These are phyloP conservation scores for Vanessa atalanta DNA, from an alignment of 1,140 invertebrate species.

Conservation along the genomic window DNA sequence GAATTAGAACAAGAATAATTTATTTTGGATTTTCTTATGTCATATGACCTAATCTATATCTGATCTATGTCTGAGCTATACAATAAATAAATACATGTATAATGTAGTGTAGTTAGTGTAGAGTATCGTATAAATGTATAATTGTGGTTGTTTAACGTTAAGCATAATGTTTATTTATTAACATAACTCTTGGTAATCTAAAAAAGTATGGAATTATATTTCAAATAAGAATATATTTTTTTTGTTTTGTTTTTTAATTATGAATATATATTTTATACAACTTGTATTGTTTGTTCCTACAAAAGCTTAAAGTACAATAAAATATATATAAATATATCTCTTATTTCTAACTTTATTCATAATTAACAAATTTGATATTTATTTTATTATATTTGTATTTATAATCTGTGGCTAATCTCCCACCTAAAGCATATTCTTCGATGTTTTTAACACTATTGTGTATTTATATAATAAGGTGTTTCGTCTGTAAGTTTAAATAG, in stretches of 20 bases:
- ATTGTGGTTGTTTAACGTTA: not conserved
- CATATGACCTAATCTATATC: too few species aligned
- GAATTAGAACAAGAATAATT: too few species aligned
- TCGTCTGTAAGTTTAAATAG: slow-evolving; percentile 5
- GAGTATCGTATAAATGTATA: too few species aligned
- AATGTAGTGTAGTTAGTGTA: too few species aligned
- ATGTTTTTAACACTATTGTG: slow-evolving; percentile 37
- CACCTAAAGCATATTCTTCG: slow-evolving; percentile 31
- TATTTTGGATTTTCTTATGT: too few species aligned
- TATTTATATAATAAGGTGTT: slow-evolving; percentile 4
- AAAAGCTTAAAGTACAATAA: not conserved
- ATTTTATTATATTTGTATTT: slow-evolving; percentile 4
- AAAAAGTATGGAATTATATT: too few species aligned
- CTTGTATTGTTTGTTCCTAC: not conserved
- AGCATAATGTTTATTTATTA: too few species aligned
- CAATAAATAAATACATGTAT: too few species aligned
- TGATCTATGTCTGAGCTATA: too few species aligned
- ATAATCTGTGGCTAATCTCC: slow-evolving; percentile 18
- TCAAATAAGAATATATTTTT: not conserved
- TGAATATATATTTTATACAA: not conserved
- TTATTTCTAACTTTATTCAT: not conserved
- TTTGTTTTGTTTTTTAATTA: not conserved
- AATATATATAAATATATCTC: not conserved
- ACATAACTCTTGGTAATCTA: too few species aligned
- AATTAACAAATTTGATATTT: not conserved